Percentiles rank a stretch among this genome's conserved stretches.
Conservation (phyloP, 2,797 vertebrate species). For the Spea hammondii region DNA sequence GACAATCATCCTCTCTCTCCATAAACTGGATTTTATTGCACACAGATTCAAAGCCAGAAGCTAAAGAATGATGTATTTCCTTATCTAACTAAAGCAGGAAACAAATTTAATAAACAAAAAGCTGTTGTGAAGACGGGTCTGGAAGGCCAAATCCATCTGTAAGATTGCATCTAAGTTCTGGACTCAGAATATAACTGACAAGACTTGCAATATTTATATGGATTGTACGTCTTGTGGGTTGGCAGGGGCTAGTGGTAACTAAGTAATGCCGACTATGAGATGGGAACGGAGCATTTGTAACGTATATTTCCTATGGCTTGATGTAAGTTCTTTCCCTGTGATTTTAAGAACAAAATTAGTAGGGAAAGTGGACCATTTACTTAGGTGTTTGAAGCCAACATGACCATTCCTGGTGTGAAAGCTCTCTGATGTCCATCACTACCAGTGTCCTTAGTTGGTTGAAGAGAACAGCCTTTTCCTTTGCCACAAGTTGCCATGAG, state of each 20-base stretch:
- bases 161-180: conserved; percentile 27
- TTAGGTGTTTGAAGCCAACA: no score
- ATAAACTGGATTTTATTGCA: conserved; percentile 46
- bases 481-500: no score
- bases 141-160: conserved; percentile 39
- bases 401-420: no score
- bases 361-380: no score
- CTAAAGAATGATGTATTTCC: conserved; percentile 62
- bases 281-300: no score
- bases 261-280: no score
- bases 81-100: conserved; percentile 63
- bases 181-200: not conserved
- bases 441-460: no score
- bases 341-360: no score
- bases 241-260: not conserved
- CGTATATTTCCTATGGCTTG: no score
- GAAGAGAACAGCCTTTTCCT: no score
- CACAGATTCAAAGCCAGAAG: conserved; percentile 50
- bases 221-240: not conserved
- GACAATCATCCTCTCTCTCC: conserved; percentile 38
- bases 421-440: no score
- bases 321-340: no score
- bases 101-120: conserved; percentile 66
- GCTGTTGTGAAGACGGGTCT: conserved; percentile 55
- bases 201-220: not conserved